These are phyloP conservation scores for Hypomesus transpacificus DNA, from an alignment of 2,113 vertebrate genomes.

Conservation along the genomic window DNA sequence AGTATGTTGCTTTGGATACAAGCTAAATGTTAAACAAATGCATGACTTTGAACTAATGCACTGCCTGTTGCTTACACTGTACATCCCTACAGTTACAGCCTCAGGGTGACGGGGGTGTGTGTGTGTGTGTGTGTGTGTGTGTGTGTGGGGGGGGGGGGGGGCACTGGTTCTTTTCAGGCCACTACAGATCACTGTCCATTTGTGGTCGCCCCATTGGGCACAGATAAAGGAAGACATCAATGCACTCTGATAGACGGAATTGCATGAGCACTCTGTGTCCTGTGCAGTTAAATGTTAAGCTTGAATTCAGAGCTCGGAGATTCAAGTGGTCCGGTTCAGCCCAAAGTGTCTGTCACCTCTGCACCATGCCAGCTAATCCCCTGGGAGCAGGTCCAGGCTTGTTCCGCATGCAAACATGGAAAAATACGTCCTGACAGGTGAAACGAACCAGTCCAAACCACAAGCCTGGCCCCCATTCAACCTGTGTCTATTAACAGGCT, in stretches of 20 bases:
- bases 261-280: background rate
- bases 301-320: too few species aligned
- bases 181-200: slow-evolving; percentile 49
- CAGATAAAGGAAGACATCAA: slow-evolving; percentile 48
- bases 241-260: slow-evolving; percentile 39
- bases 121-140: too few species aligned
- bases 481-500: slow-evolving; percentile 45
- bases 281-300: too few species aligned
- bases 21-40: too few species aligned
- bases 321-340: background rate
- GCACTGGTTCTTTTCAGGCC: slow-evolving; percentile 31
- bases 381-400: slow-evolving; percentile 52
- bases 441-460: slow-evolving; percentile 60
- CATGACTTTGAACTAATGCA: too few species aligned
- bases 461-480: slow-evolving; percentile 58
- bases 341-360: slow-evolving; percentile 15
- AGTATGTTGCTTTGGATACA: too few species aligned
- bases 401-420: slow-evolving; percentile 59
- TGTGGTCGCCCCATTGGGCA: slow-evolving; percentile 45
- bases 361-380: slow-evolving; percentile 37
- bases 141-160: background rate
- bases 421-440: slow-evolving; percentile 63
- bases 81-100: background rate
- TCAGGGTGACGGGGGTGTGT: background rate
- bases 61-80: too few species aligned